Evolutionary conservation across 1,140 invertebrate species (phyloP).

Genomic region (Drosophila pallidifrons): DNA sequence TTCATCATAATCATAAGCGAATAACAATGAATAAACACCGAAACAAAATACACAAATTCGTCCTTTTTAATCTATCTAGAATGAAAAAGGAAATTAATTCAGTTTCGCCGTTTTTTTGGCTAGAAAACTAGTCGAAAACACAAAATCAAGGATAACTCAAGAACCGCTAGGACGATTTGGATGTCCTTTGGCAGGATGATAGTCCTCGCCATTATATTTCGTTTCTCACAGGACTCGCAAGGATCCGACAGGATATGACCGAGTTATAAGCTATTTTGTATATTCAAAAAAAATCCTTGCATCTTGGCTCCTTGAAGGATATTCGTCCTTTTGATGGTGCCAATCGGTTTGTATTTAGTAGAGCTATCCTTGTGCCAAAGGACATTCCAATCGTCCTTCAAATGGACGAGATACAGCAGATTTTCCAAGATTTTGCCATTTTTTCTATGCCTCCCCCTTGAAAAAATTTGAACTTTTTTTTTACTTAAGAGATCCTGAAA

Average conservation of each 20-base stretch:
- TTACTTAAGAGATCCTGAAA: too few species aligned
- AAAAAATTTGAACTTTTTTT: neutral
- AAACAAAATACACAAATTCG: neutral
- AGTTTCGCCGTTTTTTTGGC: neutral
- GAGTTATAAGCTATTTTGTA: neutral
- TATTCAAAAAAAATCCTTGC: neutral
- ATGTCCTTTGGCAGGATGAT: neutral
- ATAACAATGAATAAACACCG: neutral
- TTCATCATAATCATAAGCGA: neutral
- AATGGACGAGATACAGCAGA: neutral
- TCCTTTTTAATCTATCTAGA: neutral
- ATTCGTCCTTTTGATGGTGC: neutral
- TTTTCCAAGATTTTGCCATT: neutral
- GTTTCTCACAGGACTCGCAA: neutral
- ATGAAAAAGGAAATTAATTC: too few species aligned
- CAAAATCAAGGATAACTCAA: neutral
- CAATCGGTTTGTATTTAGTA: neutral
- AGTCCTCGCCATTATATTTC: neutral
- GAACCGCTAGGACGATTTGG: neutral
- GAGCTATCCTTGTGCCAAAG: neutral
- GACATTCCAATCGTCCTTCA: neutral
- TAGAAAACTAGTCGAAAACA: neutral
- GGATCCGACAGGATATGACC: neutral
- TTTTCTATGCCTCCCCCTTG: neutral
- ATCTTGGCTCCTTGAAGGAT: neutral